These are phyloP conservation scores for Andrena dorsata DNA, from an alignment of 2,888 invertebrate species.

Conservation along the genomic window DNA sequence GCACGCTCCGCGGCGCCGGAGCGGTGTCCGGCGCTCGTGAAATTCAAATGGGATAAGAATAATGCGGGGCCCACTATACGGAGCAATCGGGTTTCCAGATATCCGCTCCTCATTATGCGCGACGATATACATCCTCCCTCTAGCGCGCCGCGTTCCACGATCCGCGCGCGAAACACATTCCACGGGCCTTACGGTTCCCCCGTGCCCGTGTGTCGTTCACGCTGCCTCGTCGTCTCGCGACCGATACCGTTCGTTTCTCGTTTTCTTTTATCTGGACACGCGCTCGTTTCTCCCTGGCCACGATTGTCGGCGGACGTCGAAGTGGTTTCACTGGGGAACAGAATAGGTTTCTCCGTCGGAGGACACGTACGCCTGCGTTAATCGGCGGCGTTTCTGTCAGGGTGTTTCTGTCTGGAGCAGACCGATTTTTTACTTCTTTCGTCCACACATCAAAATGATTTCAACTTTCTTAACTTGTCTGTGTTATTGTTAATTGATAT, in stretches of 20 bases:
- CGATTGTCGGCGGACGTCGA: conserved; percentile 32
- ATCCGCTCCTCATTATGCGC: conserved; percentile 31
- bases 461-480: too few species aligned
- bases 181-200: conserved; percentile 60
- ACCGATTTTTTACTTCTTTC: too few species aligned
- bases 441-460: too few species aligned
- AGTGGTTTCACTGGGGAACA: conserved; percentile 20
- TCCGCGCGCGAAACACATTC: conserved; percentile 41
- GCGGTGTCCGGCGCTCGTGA: neutral
- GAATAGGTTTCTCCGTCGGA: conserved; percentile 4
- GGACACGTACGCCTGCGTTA: neutral
- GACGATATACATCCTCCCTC: neutral
- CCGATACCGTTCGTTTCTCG: conserved; percentile 75
- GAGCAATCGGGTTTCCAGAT: conserved; percentile 70
- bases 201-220: conserved; percentile 70
- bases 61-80: conserved; percentile 28
- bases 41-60: conserved; percentile 12
- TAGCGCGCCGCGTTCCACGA: neutral
- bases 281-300: conserved; percentile 39
- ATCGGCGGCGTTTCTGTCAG: neutral
- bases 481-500: too few species aligned
- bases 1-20: neutral
- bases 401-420: too few species aligned
- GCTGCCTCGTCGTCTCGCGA: conserved; percentile 52
- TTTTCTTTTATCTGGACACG: conserved; percentile 65